Base-by-base conservation (phyloP, 1,140 invertebrate genomes). In the Drosophila serrata region DNA sequence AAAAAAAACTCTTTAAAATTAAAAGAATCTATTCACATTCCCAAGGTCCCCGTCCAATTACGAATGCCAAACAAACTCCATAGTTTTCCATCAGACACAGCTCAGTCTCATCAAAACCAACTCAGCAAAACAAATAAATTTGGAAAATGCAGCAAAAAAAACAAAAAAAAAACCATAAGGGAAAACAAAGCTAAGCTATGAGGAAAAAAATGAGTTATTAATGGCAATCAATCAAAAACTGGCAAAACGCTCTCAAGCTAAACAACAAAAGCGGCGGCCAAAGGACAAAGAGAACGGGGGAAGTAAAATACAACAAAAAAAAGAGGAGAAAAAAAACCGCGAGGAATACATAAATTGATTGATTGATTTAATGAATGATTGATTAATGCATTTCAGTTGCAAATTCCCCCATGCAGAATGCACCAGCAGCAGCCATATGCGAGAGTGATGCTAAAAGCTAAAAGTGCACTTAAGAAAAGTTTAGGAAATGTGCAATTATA, bases 301-400 rank as follows among this genome's bases (percentile, higher is more conserved):
- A 37, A 74, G 43, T n/a, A 17, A 69, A 63, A 59, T 43, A 78
- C 31, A 31, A 33, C 43, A 55, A 29, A 65, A 48, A 81, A 84
- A n/a, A n/a, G n/a, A n/a, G n/a, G n/a, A n/a, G n/a, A 33, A 48
- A 55, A 29, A 65, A 48, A 81, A 84, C 42, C 72, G 80, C 80
- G 64, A 73, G 67, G 82, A 82, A 88, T 87, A 82, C 76, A 88
- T 88, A 79, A 88, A 90, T 85, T 90, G 85, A 90, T 90, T 90
- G 85, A 90, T 90, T 90, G 85, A 90, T 90, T 90, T 90, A 90
- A 90, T 90, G 85, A 90, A 90, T 90, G 85, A 90, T 90, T 90
- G 85, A 90, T 90, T 90, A 90, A 90, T 90, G 85, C 85, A 90
- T 90, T 81, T 85, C 85, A 81, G 81, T 88, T 90, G 85, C 85